Percentiles rank a stretch among this genome's conserved stretches.
These are phyloP conservation scores for Drosophila paulistorum DNA, from an alignment of 1,140 invertebrate genomes.

Conservation along the genomic window DNA sequence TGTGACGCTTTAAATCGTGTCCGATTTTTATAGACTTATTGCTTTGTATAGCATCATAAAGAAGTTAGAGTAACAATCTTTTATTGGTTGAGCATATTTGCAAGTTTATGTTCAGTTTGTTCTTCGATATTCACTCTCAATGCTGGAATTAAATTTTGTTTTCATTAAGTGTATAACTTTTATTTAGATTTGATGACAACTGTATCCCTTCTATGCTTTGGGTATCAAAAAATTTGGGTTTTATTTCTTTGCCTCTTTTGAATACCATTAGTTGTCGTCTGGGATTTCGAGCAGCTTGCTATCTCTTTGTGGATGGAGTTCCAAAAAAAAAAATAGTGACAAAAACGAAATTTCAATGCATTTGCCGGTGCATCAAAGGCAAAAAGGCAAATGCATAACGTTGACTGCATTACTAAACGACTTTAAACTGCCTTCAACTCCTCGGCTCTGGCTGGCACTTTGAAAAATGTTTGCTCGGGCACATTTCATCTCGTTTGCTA, in stretches of 20 bases:
- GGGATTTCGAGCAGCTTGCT: slow-evolving; percentile 5
- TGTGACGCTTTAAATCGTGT: too few species aligned
- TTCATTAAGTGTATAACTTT: neutral
- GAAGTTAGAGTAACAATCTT: too few species aligned
- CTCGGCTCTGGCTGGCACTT: slow-evolving; percentile 34
- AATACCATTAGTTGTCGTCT: slow-evolving; percentile 9
- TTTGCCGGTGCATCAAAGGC: slow-evolving; percentile 56
- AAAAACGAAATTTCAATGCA: slow-evolving; percentile 37
- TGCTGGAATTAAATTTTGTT: neutral
- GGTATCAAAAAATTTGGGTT: slow-evolving; percentile 1
- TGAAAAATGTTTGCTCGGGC: slow-evolving; percentile 52
- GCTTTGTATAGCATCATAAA: neutral
- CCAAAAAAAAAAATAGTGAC: slow-evolving; percentile 7
- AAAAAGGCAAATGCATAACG: slow-evolving; percentile 58
- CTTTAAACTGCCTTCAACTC: slow-evolving; percentile 54
- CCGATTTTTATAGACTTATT: too few species aligned
- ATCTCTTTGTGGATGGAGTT: slow-evolving; percentile 10
- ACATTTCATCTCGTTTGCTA: neutral
- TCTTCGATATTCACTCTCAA: neutral
- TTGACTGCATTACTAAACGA: slow-evolving; percentile 70
- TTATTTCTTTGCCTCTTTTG: slow-evolving; percentile 2
- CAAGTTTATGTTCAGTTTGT: too few species aligned
- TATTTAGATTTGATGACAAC: neutral
- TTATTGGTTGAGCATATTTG: too few species aligned
- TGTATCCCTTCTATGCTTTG: neutral